Evolutionary conservation across 2,797 vertebrate genomes (phyloP), one percentile per base, ranked within the genome.

Genomic region (Anguilla marmorata): DNA sequence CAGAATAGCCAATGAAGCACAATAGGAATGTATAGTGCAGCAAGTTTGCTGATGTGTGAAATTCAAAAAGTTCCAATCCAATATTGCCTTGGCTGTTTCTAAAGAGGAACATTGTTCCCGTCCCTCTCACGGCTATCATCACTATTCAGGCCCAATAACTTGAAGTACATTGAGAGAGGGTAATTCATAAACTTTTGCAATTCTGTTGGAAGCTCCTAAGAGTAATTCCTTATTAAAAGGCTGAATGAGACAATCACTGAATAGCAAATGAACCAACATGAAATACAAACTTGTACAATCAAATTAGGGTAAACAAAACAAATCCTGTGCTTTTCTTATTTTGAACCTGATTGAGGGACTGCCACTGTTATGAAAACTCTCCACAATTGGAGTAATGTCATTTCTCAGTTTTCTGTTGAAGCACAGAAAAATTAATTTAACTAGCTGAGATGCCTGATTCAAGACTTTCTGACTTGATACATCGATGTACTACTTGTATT

Each of bases 11-110:
- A 56, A 74, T 63, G 56, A 85, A 87, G 86, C 86, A 85, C 33
- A 50, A 33, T 86, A 56, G 84, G 58, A 87, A 66, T 56, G 41
- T 80, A 60, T 82, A 86, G 54, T 16, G 54, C 84, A 41, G 72
- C 41, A 69, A 76, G 85, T 52, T 41, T 54, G 83, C 83, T 87
- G 86, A 87, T 86, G 86, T 86, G 86, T 89, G 88, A 89, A 89
- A 87, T 85, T 74, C 33, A 85, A 89, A 76, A 89, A 89, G 84
- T 84, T 58, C 74, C 76, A 87, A 89, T 87, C 86, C 86, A 89
- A 89, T 86, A 85, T 86, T 74, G 87, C 30, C 66, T 84, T 87
- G 83, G 82, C 30, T 80, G 33, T 50, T 72, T 74, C 69, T 16
- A 72, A 54, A 87, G 60, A 87, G 52, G 82, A 83, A 89, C 85